These are phyloP conservation scores for Charaxes varanes DNA, from an alignment of 1,140 invertebrate species.

Conservation along the genomic window DNA sequence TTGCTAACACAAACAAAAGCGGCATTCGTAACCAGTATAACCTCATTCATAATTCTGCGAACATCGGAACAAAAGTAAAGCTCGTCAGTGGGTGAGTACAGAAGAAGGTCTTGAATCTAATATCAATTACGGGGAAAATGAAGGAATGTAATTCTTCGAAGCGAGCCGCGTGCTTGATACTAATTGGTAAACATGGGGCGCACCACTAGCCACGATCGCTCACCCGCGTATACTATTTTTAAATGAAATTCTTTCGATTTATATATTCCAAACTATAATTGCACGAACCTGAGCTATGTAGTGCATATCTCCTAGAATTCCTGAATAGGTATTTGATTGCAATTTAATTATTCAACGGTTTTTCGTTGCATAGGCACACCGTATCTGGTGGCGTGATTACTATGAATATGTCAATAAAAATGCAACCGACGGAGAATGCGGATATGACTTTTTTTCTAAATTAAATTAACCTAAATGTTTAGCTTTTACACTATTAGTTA, in stretches of 20 bases:
- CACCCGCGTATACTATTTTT: conserved; percentile 47
- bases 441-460: no score
- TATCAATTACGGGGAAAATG: conserved; percentile 38
- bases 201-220: conserved; percentile 33
- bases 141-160: conserved; percentile 37
- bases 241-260: conserved; percentile 67
- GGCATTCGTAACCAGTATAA: conserved; percentile 13
- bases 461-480: no score
- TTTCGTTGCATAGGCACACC: conserved; percentile 26
- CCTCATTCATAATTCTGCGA: conserved; percentile 26
- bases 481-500: no score
- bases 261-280: conserved; percentile 58
- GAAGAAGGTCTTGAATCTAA: conserved; percentile 37
- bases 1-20: conserved; percentile 30
- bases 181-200: conserved; percentile 62
- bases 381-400: neutral
- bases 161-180: conserved; percentile 33
- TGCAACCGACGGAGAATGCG: no score
- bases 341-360: conserved; percentile 51
- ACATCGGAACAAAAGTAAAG: conserved; percentile 22
- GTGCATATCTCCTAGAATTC: conserved; percentile 41
- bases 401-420: no score
- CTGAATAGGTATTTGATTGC: conserved; percentile 56
- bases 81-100: conserved; percentile 17
- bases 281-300: conserved; percentile 35